A percentile compares a stretch with the other conserved stretches of the same genome.
Conservation (phyloP, 2,113 vertebrate genomes). For the Phyllostomus hastatus region DNA sequence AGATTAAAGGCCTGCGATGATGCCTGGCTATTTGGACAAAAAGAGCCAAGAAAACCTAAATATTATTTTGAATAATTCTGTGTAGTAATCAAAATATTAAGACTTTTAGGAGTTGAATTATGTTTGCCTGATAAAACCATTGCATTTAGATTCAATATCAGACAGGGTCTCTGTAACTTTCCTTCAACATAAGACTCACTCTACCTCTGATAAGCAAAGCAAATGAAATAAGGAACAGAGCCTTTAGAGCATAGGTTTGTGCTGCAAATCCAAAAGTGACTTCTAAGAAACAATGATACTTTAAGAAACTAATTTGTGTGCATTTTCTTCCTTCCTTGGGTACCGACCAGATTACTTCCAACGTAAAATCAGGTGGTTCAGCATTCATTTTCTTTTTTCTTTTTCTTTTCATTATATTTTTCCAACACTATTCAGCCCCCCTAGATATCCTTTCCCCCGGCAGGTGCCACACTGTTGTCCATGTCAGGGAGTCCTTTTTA, state of each 20-base stretch:
- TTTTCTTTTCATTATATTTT: no score
- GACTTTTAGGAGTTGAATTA: not conserved
- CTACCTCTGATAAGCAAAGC: not conserved
- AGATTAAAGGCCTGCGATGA: not conserved
- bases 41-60: not conserved
- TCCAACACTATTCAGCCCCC: no score
- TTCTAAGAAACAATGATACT: not conserved
- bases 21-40: not conserved
- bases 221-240: not conserved
- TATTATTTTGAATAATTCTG: not conserved
- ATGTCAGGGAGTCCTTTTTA: no score
- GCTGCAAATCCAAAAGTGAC: not conserved
- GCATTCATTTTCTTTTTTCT: not conserved
- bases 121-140: not conserved
- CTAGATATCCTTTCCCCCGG: no score
- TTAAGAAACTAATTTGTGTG: not conserved
- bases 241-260: not conserved
- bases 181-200: not conserved
- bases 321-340: not conserved
- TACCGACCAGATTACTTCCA: not conserved
- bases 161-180: not conserved
- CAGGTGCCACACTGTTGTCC: no score
- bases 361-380: not conserved
- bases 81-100: not conserved
- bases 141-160: not conserved